A percentile compares a stretch with the other conserved stretches of the same genome.
Evolutionary conservation across 2,797 vertebrate species (phyloP).

Genomic region (Molothrus aeneus): DNA sequence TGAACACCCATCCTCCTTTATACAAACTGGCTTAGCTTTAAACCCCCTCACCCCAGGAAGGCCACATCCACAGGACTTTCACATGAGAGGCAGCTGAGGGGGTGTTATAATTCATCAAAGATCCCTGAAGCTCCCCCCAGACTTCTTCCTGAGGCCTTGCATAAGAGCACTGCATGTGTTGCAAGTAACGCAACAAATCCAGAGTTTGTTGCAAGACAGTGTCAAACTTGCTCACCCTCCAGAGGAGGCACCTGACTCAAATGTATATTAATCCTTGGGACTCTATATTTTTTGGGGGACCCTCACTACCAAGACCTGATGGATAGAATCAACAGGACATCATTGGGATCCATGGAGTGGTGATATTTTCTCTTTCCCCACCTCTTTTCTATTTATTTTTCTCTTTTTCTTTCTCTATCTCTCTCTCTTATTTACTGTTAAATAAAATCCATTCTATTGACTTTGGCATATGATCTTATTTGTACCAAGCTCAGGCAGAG

Average conservation of each 20-base stretch:
- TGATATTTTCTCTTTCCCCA: not conserved
- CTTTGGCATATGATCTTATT: not conserved
- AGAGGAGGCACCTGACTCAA: not conserved
- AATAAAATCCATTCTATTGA: not conserved
- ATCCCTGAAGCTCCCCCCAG: not conserved
- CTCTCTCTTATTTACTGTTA: not conserved
- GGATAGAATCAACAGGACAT: accelerated
- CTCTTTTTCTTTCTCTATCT: not conserved
- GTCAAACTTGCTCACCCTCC: not conserved
- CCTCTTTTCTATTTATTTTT: not conserved
- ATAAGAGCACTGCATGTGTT: not conserved
- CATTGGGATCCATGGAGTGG: not conserved
- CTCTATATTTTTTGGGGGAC: not conserved
- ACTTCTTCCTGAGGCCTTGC: not conserved
- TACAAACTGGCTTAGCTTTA: not conserved
- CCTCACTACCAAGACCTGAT: not conserved
- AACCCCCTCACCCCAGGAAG: accelerated
- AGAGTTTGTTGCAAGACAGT: not conserved
- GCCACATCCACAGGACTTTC: not conserved
- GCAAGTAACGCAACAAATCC: too few species aligned
- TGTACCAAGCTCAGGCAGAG: not conserved
- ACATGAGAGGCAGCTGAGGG: not conserved
- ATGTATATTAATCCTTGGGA: not conserved
- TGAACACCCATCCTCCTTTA: not conserved
- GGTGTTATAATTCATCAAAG: not conserved